Conservation (phyloP, 1,140 invertebrate species). For the Mesaphorura yosii region DNA sequence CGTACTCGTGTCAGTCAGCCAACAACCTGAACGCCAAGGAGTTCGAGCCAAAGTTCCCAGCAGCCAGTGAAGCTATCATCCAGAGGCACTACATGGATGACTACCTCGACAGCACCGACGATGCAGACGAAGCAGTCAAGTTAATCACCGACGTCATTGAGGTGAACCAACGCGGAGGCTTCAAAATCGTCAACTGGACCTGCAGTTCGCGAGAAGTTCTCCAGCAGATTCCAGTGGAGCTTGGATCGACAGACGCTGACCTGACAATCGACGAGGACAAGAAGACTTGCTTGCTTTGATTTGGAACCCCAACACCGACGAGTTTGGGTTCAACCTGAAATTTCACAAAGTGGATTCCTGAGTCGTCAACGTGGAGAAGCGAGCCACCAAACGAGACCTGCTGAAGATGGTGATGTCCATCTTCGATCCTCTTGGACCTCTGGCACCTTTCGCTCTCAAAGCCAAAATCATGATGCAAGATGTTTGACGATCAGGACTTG, state of each 20-base stretch:
- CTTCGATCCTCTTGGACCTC: conserved; percentile 32
- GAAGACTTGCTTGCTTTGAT: conserved; percentile 10
- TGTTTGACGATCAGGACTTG: conserved; percentile 15
- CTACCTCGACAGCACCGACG: conserved; percentile 9
- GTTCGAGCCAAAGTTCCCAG: conserved; percentile 2
- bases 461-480: conserved; percentile 26
- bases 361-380: not conserved
- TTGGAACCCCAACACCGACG: conserved; percentile 16
- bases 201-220: conserved; percentile 8
- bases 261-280: not conserved
- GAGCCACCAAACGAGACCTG: conserved; percentile 23
- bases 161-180: conserved; percentile 9
- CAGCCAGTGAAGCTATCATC: not conserved
- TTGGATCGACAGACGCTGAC: not conserved
- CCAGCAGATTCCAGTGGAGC: not conserved
- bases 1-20: conserved; percentile 19
- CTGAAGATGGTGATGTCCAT: conserved; percentile 15
- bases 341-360: not conserved
- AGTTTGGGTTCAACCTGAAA: conserved; percentile 7
- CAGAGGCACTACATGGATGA: conserved; percentile 29
- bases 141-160: not conserved
- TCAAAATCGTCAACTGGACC: conserved; percentile 19
- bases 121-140: conserved; percentile 16
- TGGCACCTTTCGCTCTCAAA: conserved; percentile 14
- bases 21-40: conserved; percentile 16